Evolutionary conservation across 1,140 invertebrate species (phyloP).

Genomic region (Orchesella cincta): DNA sequence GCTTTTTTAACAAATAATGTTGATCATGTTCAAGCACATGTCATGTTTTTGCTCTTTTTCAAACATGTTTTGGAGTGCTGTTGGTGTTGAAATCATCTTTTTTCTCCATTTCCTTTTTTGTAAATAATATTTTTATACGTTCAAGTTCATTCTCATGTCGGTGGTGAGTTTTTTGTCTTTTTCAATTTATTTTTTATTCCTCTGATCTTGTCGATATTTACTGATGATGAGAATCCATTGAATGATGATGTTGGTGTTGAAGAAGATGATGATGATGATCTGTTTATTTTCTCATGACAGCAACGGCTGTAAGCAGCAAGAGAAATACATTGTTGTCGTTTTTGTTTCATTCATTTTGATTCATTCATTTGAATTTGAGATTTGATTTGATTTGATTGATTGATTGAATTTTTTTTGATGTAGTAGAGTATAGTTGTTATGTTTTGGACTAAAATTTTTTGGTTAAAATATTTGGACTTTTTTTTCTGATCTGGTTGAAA

Average conservation of each 20-base stretch:
- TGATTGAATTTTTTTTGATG: too few relatives aligned
- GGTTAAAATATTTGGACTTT: not conserved
- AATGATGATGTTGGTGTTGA: constrained; percentile 2
- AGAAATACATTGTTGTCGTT: constrained; percentile 25
- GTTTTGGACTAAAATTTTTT: too few relatives aligned
- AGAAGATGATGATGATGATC: constrained; percentile 9
- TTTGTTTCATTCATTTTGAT: constrained; percentile 14
- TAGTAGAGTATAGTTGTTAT: too few relatives aligned
- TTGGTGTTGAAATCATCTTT: too few relatives aligned
- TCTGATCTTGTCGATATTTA: not conserved
- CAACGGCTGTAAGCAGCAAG: constrained; percentile 30
- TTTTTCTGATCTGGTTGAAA: not conserved
- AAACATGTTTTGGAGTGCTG: too few relatives aligned
- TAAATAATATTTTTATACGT: too few relatives aligned
- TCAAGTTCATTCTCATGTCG: too few relatives aligned
- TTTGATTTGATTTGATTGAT: constrained; percentile 4
- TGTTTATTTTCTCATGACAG: constrained; percentile 35
- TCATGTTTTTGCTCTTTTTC: too few relatives aligned
- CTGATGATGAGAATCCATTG: constrained; percentile 3
- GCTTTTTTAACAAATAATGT: too few relatives aligned
- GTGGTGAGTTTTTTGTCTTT: not conserved
- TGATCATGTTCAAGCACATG: too few relatives aligned
- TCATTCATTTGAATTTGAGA: constrained; percentile 14
- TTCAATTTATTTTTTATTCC: not conserved
- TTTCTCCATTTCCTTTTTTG: too few relatives aligned